Percentiles rank a stretch among this genome's conserved stretches.
Conservation (phyloP, 2,797 vertebrate species). For the Salarias fasciatus region DNA sequence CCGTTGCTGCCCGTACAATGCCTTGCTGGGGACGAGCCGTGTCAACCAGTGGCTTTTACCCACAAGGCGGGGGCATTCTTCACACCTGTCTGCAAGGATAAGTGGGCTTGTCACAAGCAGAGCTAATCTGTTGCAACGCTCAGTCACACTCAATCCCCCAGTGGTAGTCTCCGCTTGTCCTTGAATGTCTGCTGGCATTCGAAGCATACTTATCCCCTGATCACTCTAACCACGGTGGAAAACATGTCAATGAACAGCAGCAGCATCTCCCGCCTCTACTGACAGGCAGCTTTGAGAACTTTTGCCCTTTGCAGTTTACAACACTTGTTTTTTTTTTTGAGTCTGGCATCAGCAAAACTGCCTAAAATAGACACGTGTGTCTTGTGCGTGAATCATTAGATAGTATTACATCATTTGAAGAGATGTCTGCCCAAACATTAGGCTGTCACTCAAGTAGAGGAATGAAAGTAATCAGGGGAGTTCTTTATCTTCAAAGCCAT, state of each 20-base stretch:
- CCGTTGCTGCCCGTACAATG: constrained; percentile 40
- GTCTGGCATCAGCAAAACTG: constrained; percentile 17
- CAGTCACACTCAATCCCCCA: constrained; percentile 82
- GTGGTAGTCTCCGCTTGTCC: constrained; percentile 74
- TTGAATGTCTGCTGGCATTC: constrained; percentile 77
- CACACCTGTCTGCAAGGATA: constrained; percentile 86
- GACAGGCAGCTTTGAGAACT: constrained; percentile 44
- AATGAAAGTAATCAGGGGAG: constrained; percentile 31
- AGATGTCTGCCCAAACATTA: constrained; percentile 22
- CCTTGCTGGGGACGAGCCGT: constrained; percentile 53
- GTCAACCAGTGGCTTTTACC: constrained; percentile 77
- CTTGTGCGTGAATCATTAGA: constrained; percentile 30
- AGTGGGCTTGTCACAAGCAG: constrained; percentile 79
- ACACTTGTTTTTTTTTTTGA: constrained; percentile 26
- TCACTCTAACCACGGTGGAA: constrained; percentile 65
- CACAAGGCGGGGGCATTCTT: constrained; percentile 80
- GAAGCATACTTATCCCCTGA: constrained; percentile 68
- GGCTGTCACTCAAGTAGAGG: constrained; percentile 48
- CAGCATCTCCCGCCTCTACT: constrained; percentile 21
- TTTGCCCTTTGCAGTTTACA: constrained; percentile 59
- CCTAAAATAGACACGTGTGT: constrained; percentile 21
- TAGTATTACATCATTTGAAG: constrained; percentile 30
- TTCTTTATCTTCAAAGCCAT: constrained; percentile 48
- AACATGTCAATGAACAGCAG: constrained; percentile 67
- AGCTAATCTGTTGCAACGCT: constrained; percentile 84